A percentile compares a stretch with the other conserved stretches of the same genome.
Conservation (phyloP, 1,140 invertebrate species). For the Akabosia matsudoensis region DNA sequence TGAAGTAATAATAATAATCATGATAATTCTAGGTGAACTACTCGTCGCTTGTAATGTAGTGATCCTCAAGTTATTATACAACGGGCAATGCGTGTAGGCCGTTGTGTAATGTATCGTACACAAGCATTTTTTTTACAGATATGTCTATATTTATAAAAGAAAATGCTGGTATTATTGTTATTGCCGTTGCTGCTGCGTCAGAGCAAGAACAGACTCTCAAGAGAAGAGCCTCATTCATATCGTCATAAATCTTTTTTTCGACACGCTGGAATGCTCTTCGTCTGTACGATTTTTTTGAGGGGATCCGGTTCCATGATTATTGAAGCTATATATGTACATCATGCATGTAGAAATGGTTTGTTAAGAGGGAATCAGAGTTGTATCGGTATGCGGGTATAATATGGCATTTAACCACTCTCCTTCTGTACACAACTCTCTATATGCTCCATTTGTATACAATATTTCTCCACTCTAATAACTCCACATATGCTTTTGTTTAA, state of each 20-base stretch:
- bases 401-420: too few relatives aligned
- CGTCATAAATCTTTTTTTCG: conserved; percentile 25
- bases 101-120: not conserved
- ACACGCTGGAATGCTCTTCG: conserved; percentile 22
- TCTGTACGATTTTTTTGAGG: not conserved
- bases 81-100: not conserved
- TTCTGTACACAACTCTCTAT: too few relatives aligned
- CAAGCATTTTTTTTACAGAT: too few relatives aligned
- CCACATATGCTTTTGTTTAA: conserved; percentile 8
- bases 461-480: not conserved
- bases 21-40: conserved; percentile 25
- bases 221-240: conserved; percentile 18
- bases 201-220: not conserved
- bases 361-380: too few relatives aligned
- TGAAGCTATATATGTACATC: not conserved
- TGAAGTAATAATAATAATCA: conserved; percentile 18
- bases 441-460: not conserved
- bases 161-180: not conserved
- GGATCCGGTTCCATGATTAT: conserved; percentile 21
- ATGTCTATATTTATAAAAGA: too few relatives aligned
- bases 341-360: too few relatives aligned
- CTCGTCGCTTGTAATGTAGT: conserved; percentile 11
- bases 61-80: not conserved
- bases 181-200: not conserved
- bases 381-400: too few relatives aligned